Conservation (phyloP, 2,797 vertebrate genomes). For the Sebastolobus alascanus region DNA sequence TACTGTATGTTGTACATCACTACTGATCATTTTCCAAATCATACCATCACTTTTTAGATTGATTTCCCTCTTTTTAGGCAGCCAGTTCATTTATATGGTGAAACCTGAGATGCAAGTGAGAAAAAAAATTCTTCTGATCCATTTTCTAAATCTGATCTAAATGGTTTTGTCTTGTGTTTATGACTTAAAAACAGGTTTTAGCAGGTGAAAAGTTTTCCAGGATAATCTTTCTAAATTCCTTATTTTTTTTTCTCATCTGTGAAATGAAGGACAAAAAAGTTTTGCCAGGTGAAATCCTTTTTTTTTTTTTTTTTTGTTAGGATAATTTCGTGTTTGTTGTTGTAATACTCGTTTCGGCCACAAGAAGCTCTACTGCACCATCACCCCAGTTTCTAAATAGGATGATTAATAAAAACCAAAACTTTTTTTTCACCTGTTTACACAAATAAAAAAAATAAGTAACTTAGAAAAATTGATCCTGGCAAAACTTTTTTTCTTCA, state of each 20-base stretch:
- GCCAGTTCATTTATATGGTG: not conserved
- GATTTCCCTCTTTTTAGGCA: not conserved
- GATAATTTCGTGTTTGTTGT: not conserved
- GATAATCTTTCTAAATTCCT: too few relatives aligned
- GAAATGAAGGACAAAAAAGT: too few relatives aligned
- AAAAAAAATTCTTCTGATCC: too few relatives aligned
- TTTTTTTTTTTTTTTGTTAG: too few relatives aligned
- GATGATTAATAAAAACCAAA: not conserved
- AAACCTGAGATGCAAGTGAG: not conserved
- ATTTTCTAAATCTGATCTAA: too few relatives aligned
- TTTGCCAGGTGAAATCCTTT: too few relatives aligned
- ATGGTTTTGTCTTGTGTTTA: too few relatives aligned
- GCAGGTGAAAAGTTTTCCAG: too few relatives aligned
- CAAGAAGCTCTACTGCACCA: not conserved
- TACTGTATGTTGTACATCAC: not conserved
- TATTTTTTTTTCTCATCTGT: too few relatives aligned
- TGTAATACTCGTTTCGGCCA: not conserved
- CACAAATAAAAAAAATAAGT: not conserved
- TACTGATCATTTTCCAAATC: not conserved
- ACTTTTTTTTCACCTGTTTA: not conserved
- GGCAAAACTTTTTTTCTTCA: too few relatives aligned
- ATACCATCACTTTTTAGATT: not conserved
- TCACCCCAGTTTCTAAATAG: not conserved
- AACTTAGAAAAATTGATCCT: too few relatives aligned
- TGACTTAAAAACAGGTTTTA: too few relatives aligned